These are phyloP conservation scores for Siniperca undulata DNA, from an alignment of 2,797 vertebrate genomes.

Conservation along the genomic window DNA sequence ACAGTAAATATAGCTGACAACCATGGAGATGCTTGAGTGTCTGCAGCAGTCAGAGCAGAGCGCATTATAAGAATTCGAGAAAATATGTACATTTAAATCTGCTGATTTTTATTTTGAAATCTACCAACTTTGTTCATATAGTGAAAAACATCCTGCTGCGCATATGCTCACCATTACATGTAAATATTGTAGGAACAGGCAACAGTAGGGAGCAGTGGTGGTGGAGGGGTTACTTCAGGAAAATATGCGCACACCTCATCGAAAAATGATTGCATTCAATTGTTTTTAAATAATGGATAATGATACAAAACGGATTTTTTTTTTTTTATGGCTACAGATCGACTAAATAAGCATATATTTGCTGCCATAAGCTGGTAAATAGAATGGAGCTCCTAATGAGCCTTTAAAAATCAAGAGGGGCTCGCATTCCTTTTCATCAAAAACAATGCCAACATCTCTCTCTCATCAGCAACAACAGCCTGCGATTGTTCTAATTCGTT, in stretches of 20 bases:
- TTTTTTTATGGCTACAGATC: background rate
- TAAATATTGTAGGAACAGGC: slow-evolving; percentile 17
- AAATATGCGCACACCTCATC: slow-evolving; percentile 45
- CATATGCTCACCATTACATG: slow-evolving; percentile 34
- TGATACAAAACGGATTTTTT: background rate
- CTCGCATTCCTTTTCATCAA: slow-evolving; percentile 44
- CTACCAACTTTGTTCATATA: slow-evolving; percentile 17
- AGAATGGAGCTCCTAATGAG: slow-evolving; percentile 11
- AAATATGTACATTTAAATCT: background rate
- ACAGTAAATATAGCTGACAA: slow-evolving; percentile 23
- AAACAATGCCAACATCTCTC: slow-evolving; percentile 30
- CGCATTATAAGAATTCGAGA: background rate
- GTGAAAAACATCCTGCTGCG: slow-evolving; percentile 2
- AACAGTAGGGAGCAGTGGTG: slow-evolving; percentile 11
- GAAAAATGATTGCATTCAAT: slow-evolving; percentile 12
- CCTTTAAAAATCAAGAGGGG: slow-evolving; percentile 9
- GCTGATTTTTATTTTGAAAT: background rate
- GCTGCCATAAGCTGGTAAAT: background rate
- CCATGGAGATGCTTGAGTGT: background rate
- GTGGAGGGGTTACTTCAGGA: slow-evolving; percentile 27
- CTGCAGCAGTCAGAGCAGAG: background rate
- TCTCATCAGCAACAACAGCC: slow-evolving; percentile 17
- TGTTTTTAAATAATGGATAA: background rate
- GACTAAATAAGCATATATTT: background rate
- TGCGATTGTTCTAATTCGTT: background rate